Evolutionary conservation across 2,113 vertebrate genomes (phyloP), one percentile per base, ranked within the genome.

Genomic region (Anolis sagrei): DNA sequence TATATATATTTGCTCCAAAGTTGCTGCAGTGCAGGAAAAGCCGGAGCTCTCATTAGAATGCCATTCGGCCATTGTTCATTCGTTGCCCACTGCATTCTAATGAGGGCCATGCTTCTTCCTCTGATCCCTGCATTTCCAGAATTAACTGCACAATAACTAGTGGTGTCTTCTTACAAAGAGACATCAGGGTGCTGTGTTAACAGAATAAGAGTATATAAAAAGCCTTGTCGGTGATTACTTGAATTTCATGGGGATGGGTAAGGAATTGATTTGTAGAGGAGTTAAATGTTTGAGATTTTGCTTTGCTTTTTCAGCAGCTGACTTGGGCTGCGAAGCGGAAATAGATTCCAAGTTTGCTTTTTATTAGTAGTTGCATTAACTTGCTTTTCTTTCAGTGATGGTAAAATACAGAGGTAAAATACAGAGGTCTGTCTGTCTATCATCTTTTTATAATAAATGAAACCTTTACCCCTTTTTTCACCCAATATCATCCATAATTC

Each of bases 101-200:
- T 86, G 86, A 90, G 74, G 51, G 14, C 36, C 81, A 80, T 64
- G 82, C 14, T 72, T 69, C 82, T 91, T 73, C 68, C 13, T 85
- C 54, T 83, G 48, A 13, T n/a, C 87, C 19, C 78, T 86, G 62
- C 64, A 23, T 86, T 75, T 44, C 51, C 74, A 48, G 51, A 32
- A 75, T 68, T 61, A 72, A 77, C 85, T n/a, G 66, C 44, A 69
- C 82, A 34, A 18, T 70, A 10, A 62, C 76, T 54, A 36, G 64
- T 84, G 77, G 64, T 21, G 72, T 76, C 83, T 78, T 32, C 58
- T 89, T 76, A 87, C 70, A 69, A 87, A 90, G 83, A 79, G 85
- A 76, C 72, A 18, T 27, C 81, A 79, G 66, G 27, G 36, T 76
- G 89, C 39, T 84, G 82, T 74, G 82, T 81, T 81, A 58, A 86